Evolutionary conservation across 2,113 vertebrate species (phyloP).

Genomic region (Erinaceus europaeus): DNA sequence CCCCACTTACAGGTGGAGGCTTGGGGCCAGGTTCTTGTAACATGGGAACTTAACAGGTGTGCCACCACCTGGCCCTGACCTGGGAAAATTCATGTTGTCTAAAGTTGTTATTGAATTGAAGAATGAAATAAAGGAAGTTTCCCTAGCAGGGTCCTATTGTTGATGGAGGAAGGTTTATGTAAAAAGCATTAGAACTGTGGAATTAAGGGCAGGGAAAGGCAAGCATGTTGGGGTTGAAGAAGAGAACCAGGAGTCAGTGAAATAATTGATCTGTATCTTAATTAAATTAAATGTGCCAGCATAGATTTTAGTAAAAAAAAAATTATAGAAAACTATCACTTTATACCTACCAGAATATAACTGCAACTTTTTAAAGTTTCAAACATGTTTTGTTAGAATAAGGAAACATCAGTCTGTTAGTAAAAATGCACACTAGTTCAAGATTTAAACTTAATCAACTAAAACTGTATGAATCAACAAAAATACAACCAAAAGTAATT

Average conservation of each 20-base stretch:
- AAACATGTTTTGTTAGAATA: too few species aligned
- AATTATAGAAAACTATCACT: neutral
- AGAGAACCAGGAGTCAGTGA: neutral
- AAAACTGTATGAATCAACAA: neutral
- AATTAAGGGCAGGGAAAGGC: neutral
- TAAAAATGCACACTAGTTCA: neutral
- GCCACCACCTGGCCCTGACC: too few species aligned
- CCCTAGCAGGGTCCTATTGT: neutral
- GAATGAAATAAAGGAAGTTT: neutral
- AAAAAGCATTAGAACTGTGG: neutral
- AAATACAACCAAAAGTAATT: neutral
- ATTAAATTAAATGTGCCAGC: neutral
- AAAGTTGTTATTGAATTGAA: neutral
- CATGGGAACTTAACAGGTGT: too few species aligned
- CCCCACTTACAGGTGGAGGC: too few species aligned
- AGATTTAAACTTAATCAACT: neutral
- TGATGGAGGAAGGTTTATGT: neutral
- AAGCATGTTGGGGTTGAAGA: neutral
- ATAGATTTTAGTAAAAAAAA: neutral
- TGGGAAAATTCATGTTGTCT: too few species aligned
- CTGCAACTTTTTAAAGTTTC: too few species aligned
- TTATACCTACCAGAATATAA: neutral
- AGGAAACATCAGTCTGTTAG: neutral
- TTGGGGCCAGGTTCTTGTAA: too few species aligned
- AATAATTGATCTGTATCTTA: neutral